A percentile compares a stretch with the other conserved stretches of the same genome.
These are phyloP conservation scores for Dastarcus helophoroides DNA, from an alignment of 2,888 invertebrate species.

Conservation along the genomic window DNA sequence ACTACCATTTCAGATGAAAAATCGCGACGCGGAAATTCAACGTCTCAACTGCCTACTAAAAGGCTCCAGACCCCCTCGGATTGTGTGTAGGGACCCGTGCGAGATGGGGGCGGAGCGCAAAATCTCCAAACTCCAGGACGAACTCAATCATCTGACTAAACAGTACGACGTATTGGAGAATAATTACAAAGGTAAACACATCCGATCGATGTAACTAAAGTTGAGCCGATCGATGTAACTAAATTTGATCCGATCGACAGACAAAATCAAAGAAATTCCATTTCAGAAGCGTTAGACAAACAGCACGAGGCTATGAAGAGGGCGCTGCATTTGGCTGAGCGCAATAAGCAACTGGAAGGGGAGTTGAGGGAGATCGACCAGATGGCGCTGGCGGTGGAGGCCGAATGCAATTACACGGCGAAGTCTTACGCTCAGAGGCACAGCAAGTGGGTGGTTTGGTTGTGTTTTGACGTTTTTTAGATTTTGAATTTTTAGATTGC, in stretches of 20 bases:
- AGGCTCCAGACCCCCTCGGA: too few relatives aligned
- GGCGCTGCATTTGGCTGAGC: constrained; percentile 61
- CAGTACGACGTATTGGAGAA: constrained; percentile 47
- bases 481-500: constrained; percentile 4
- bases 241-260: too few relatives aligned
- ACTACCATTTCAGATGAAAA: too few relatives aligned
- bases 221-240: too few relatives aligned
- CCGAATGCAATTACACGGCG: constrained; percentile 60
- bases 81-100: too few relatives aligned
- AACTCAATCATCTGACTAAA: constrained; percentile 47
- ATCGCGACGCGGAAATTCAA: too few relatives aligned
- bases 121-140: constrained; percentile 36
- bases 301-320: constrained; percentile 74
- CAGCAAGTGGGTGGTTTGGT: constrained; percentile 29
- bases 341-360: constrained; percentile 57
- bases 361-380: constrained; percentile 63
- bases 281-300: constrained; percentile 46
- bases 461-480: too few relatives aligned
- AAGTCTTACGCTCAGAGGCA: constrained; percentile 46
- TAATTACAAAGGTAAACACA: constrained; percentile 42
- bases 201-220: too few relatives aligned
- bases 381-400: constrained; percentile 63
- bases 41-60: too few relatives aligned
- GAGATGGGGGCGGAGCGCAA: too few relatives aligned
- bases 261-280: too few relatives aligned